A percentile compares a stretch with the other conserved stretches of the same genome.
phyloP scores from a whole-genome alignment of 23 tunicate species.

The Diplosoma virens region DNA sequence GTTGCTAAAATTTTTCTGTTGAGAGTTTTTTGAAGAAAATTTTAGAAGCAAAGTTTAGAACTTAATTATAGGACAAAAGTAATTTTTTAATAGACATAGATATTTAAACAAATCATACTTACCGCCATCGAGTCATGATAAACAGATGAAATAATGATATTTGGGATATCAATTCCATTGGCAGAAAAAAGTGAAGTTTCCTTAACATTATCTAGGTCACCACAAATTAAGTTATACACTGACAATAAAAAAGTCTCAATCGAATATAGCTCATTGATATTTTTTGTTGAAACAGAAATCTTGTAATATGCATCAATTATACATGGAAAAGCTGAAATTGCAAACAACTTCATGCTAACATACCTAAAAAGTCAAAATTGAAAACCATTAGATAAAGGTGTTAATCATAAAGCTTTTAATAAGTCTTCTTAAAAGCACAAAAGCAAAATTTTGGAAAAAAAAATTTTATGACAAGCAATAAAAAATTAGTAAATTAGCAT shows the following conservation, averaged over 20 bases:
- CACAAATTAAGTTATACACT: constrained; percentile 56
- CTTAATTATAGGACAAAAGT: too few relatives aligned
- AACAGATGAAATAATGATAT: constrained; percentile 36
- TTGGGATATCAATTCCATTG: constrained; percentile 57
- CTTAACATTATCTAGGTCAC: background rate
- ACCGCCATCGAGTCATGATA: constrained; percentile 81
- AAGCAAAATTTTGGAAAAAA: too few relatives aligned
- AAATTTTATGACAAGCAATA: too few relatives aligned
- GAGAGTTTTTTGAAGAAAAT: too few relatives aligned
- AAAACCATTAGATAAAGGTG: background rate
- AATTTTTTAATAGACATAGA: too few relatives aligned
- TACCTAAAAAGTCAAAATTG: constrained; percentile 33
- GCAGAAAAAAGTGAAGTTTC: background rate
- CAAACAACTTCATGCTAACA: constrained; percentile 34
- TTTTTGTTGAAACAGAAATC: constrained; percentile 12
- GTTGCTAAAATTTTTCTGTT: too few relatives aligned
- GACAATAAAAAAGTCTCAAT: constrained; percentile 56
- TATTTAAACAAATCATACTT: too few relatives aligned
- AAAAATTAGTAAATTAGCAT: too few relatives aligned
- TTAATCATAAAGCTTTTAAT: too few relatives aligned
- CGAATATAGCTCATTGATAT: background rate
- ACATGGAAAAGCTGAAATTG: constrained; percentile 50
- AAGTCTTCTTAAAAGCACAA: too few relatives aligned
- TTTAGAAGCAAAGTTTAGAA: too few relatives aligned
- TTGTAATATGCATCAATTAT: constrained; percentile 36